Percentiles rank a stretch among this genome's conserved stretches.
Evolutionary conservation across 2,797 vertebrate species (phyloP).

Genomic region (Pantherophis alleghaniensis): DNA sequence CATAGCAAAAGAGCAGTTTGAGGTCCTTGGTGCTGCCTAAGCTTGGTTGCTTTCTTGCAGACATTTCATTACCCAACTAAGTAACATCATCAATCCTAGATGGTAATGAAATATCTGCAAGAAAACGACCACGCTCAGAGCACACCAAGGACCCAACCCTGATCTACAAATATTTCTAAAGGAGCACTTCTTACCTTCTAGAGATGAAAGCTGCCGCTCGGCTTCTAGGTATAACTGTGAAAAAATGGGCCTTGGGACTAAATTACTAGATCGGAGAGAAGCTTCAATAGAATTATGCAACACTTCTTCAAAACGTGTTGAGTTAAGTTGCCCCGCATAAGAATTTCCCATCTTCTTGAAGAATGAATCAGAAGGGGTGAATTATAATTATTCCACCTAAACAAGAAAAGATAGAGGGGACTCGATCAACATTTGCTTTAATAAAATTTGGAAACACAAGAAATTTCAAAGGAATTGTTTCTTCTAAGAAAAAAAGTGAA

Average conservation of each 20-base stretch:
- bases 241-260: constrained; percentile 91
- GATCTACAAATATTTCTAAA: not conserved
- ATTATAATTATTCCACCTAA: constrained; percentile 1
- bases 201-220: constrained; percentile 77
- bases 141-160: not conserved
- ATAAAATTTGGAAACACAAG: constrained; percentile 6
- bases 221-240: constrained; percentile 94
- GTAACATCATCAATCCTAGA: not conserved
- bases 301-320: constrained; percentile 92
- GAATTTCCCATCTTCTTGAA: constrained; percentile 92
- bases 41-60: not conserved
- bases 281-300: constrained; percentile 96
- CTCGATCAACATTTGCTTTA: constrained; percentile 2
- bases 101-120: not conserved
- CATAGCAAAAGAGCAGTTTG: not conserved
- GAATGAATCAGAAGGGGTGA: not conserved
- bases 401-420: not conserved
- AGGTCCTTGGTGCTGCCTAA: not conserved
- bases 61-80: not conserved
- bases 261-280: constrained; percentile 89
- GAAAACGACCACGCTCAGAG: not conserved
- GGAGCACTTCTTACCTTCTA: constrained; percentile 74
- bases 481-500: constrained; percentile 26
- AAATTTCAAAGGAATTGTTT: constrained; percentile 12
- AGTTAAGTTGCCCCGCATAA: constrained; percentile 92